These are phyloP conservation scores for Numida meleagris DNA, from an alignment of 2,113 vertebrate genomes.

Conservation along the genomic window DNA sequence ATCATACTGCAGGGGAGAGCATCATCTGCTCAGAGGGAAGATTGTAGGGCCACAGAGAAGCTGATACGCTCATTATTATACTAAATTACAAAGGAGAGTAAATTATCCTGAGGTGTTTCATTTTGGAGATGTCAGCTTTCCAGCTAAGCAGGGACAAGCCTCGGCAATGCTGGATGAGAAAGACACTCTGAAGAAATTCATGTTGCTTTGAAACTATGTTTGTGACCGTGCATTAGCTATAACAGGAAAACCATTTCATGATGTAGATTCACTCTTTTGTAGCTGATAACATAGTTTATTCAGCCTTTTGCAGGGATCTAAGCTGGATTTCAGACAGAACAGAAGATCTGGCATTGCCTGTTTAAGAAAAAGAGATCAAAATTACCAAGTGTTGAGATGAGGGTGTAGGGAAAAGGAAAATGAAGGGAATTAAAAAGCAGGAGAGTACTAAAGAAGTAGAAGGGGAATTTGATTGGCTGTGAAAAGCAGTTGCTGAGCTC, in stretches of 20 bases:
- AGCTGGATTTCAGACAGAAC: not conserved
- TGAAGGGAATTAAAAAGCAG: not conserved
- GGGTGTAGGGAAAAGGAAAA: conserved; percentile 15
- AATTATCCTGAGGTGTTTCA: not conserved
- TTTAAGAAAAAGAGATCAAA: conserved; percentile 37
- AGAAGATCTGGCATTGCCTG: not conserved
- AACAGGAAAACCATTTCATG: not conserved
- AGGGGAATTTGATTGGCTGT: conserved; percentile 19
- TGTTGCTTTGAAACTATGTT: not conserved
- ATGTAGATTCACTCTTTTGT: not conserved
- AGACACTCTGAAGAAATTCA: not conserved
- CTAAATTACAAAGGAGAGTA: not conserved
- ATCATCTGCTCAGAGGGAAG: not conserved
- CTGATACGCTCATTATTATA: not conserved
- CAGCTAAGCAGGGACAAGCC: not conserved
- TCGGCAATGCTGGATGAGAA: not conserved
- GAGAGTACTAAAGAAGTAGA: not conserved
- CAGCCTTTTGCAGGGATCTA: not conserved
- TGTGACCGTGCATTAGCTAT: not conserved
- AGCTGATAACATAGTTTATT: not conserved
- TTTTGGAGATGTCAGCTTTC: not conserved
- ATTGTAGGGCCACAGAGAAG: not conserved
- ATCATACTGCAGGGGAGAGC: not conserved
- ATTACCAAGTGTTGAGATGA: not conserved
- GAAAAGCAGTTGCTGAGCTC: conserved; percentile 5